Percentiles rank a stretch among this genome's conserved stretches.
phyloP scores from a whole-genome alignment of 2,113 vertebrate genomes.

The Pseudolaguvia tuberculata region DNA sequence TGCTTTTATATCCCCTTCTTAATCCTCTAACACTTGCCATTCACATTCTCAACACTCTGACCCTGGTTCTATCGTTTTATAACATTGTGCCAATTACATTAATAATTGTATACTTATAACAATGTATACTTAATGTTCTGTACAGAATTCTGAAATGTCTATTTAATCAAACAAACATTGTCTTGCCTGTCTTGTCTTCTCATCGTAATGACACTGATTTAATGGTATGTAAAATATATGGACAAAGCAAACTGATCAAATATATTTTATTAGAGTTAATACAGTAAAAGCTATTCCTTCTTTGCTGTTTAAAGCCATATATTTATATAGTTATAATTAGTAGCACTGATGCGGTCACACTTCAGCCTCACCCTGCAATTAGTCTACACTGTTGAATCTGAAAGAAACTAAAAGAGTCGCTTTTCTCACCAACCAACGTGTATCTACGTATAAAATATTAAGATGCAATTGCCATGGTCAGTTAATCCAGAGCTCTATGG shows the following conservation, averaged over 20 bases:
- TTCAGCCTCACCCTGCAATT: conserved; percentile 50
- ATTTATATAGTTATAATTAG: conserved; percentile 46
- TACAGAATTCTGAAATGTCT: not conserved
- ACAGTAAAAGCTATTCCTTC: conserved; percentile 38
- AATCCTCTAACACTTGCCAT: not conserved
- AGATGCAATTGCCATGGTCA: not conserved
- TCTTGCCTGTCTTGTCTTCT: not conserved
- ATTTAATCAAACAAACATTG: not conserved
- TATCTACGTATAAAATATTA: conserved; percentile 1
- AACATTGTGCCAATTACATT: not conserved
- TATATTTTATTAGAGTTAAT: conserved; percentile 50
- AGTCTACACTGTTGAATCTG: conserved; percentile 27
- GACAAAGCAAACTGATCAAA: conserved; percentile 26
- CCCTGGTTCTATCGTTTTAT: not conserved
- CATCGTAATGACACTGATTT: not conserved
- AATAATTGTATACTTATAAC: too few species aligned
- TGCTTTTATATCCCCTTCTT: not conserved
- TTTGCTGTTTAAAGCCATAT: conserved; percentile 28
- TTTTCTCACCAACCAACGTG: conserved; percentile 7
- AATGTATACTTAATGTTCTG: not conserved
- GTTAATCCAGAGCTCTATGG: not conserved
- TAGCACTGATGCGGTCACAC: conserved; percentile 37
- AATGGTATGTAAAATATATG: too few species aligned
- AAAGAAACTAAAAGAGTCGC: not conserved
- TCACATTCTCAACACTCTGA: conserved; percentile 7